phyloP scores from a whole-genome alignment of 1,140 invertebrate species.

The Protaetia brevitarsis region DNA sequence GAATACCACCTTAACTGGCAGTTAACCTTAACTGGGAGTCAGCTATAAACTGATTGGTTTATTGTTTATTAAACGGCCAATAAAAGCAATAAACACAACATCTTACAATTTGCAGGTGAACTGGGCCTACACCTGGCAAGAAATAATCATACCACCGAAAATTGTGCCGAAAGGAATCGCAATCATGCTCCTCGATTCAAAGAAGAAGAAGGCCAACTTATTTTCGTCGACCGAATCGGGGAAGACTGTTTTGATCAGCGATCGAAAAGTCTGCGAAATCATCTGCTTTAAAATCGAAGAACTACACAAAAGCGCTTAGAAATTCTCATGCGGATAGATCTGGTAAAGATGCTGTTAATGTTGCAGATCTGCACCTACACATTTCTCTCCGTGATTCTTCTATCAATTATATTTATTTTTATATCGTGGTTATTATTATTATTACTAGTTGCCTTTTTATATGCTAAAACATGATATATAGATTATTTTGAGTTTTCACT shows the following conservation, averaged over 20 bases:
- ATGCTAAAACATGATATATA: too few relatives aligned
- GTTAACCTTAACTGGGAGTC: neutral
- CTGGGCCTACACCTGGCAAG: slow-evolving; percentile 63
- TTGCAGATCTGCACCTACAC: too few relatives aligned
- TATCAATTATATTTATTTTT: too few relatives aligned
- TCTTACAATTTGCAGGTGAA: too few relatives aligned
- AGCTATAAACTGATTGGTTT: neutral
- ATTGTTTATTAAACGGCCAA: neutral
- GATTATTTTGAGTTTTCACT: too few relatives aligned
- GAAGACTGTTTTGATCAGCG: slow-evolving; percentile 53
- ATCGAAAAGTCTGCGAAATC: slow-evolving; percentile 41
- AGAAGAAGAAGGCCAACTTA: slow-evolving; percentile 56
- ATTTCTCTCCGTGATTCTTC: too few relatives aligned
- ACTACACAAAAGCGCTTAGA: too few relatives aligned
- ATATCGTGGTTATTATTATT: too few relatives aligned
- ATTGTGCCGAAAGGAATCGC: slow-evolving; percentile 56
- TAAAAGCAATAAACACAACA: neutral
- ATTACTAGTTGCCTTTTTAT: too few relatives aligned
- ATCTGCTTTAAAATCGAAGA: slow-evolving; percentile 40
- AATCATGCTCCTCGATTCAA: slow-evolving; percentile 51
- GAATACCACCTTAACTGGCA: too few relatives aligned
- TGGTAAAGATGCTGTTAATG: too few relatives aligned
- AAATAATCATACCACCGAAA: slow-evolving; percentile 53
- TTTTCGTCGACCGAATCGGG: slow-evolving; percentile 50
- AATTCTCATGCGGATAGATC: too few relatives aligned